phyloP scores from a whole-genome alignment of 1,140 invertebrate genomes.

The Cotesia glomerata region DNA sequence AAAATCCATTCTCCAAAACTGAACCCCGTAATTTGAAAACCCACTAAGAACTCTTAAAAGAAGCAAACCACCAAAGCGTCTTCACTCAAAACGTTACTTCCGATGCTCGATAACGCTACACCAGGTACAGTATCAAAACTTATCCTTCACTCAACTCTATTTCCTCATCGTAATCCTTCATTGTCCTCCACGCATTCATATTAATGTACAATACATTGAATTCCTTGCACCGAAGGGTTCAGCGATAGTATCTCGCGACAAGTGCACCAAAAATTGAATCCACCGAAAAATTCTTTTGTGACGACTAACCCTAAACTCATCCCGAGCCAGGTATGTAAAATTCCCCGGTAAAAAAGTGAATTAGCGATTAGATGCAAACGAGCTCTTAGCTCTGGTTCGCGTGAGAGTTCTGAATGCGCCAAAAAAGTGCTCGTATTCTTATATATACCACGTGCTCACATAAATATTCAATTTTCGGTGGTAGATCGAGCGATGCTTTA shows the following conservation, averaged over 20 bases:
- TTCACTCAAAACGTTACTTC: background rate
- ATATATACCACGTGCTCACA: conserved; percentile 16
- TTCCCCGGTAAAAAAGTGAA: conserved; percentile 23
- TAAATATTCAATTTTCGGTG: conserved; percentile 26
- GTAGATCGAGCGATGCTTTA: too few relatives aligned
- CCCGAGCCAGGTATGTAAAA: conserved; percentile 13
- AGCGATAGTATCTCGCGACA: background rate
- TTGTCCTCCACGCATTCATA: too few relatives aligned
- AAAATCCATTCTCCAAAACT: too few relatives aligned
- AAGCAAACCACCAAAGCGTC: background rate
- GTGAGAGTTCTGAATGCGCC: background rate
- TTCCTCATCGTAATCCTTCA: too few relatives aligned
- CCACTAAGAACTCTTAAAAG: background rate
- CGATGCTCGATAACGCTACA: too few relatives aligned
- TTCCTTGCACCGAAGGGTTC: too few relatives aligned
- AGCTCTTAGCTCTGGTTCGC: background rate
- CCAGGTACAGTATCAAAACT: too few relatives aligned
- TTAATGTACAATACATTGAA: too few relatives aligned
- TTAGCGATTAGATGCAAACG: conserved; percentile 26
- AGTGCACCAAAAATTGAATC: conserved; percentile 13
- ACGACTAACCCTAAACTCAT: background rate
- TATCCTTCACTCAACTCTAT: too few relatives aligned
- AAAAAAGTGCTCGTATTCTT: too few relatives aligned
- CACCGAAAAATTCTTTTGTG: background rate
- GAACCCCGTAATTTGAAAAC: too few relatives aligned